Conservation (phyloP, 2,113 vertebrate species). For the Melanerpes formicivorus region DNA sequence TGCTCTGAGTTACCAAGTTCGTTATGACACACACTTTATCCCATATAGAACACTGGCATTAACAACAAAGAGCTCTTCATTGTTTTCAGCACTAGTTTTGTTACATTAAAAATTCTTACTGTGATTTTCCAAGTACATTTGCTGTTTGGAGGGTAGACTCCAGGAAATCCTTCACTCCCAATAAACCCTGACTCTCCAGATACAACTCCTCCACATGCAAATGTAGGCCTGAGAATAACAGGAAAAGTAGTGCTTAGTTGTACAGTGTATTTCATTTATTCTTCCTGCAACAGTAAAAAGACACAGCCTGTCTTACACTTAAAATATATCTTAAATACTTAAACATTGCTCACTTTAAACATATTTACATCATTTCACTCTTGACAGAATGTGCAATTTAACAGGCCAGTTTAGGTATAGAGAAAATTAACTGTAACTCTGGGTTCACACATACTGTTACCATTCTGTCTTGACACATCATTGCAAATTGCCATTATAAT, state of each 20-base stretch:
- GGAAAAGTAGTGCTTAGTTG: not conserved
- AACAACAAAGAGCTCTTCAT: not conserved
- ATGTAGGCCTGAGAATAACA: conserved; percentile 80
- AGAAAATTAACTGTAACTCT: not conserved
- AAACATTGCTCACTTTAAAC: not conserved
- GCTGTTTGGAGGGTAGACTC: conserved; percentile 97
- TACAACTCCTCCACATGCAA: conserved; percentile 92
- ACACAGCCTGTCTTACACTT: not conserved
- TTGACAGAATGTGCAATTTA: not conserved
- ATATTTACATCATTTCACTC: not conserved
- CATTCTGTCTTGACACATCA: not conserved
- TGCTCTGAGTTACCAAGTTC: conserved; percentile 13
- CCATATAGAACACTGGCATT: not conserved
- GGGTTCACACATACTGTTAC: not conserved
- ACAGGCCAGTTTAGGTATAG: not conserved
- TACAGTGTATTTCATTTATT: not conserved
- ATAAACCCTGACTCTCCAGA: conserved; percentile 93
- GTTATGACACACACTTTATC: not conserved
- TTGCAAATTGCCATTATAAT: not conserved
- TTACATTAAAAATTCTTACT: conserved; percentile 82
- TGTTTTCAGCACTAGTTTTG: conserved; percentile 36
- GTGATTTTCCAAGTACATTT: conserved; percentile 99
- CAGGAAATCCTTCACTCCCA: conserved; percentile 97
- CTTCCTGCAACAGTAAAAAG: not conserved
- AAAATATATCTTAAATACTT: not conserved